phyloP scores from a whole-genome alignment of 2,113 vertebrate genomes.

The Addax nasomaculatus region DNA sequence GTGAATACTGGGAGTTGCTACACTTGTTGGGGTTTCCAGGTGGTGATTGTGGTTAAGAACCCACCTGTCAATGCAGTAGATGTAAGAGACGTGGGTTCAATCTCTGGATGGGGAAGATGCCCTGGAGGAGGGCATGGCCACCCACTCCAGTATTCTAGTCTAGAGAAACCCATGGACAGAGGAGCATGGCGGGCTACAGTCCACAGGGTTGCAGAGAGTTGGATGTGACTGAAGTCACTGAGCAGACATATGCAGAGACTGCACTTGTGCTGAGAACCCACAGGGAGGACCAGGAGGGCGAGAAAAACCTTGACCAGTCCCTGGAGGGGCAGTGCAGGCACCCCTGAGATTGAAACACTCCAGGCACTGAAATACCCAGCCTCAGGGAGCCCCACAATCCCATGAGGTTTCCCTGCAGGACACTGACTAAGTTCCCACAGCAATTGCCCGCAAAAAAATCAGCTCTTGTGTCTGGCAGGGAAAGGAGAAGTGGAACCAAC shows the following conservation, averaged over 20 bases:
- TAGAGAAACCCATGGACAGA: background rate
- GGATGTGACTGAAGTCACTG: background rate
- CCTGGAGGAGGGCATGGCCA: background rate
- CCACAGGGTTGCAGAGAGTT: background rate
- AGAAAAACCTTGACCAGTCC: background rate
- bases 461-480: background rate
- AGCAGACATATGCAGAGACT: background rate
- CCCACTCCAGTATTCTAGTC: background rate
- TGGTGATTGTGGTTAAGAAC: rapidly evolving
- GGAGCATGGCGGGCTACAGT: background rate
- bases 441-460: background rate
- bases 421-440: background rate
- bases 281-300: background rate
- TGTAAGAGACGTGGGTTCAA: rapidly evolving
- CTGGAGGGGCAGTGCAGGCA: background rate
- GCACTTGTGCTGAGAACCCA: background rate
- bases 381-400: background rate
- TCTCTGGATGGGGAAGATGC: background rate
- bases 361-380: background rate
- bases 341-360: background rate
- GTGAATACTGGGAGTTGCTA: background rate
- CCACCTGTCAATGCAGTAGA: background rate
- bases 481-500: background rate
- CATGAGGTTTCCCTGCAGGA: background rate
- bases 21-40: background rate